Evolutionary conservation across 1,140 invertebrate genomes (phyloP), one percentile per base, ranked within the genome.

Genomic region (Melitaea cinxia): DNA sequence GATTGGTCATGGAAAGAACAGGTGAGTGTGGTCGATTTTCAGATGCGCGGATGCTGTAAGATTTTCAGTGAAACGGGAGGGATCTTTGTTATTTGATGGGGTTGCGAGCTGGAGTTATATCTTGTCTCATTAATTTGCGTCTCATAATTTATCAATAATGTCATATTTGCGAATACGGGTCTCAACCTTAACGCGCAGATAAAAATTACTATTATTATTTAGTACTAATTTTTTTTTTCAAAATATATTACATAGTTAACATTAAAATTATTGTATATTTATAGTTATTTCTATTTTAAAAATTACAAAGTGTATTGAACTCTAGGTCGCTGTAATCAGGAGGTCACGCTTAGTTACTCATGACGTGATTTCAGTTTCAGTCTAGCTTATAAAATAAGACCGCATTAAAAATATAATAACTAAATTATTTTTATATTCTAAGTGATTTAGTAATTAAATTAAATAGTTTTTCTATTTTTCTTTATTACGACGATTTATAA

Each of bases 1-100:
- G 83, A 93, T 94, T 74, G 94, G 94, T 83, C 93, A 93, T 83
- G 93, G 94, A 80, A 94, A 94, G 86, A 93, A 93, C 90, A 94
- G 94, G 94, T 94, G 64, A 75, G 75, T 66, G 5, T 24, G 42
- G 26, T 56, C 58, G 57, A 30, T 50, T 59, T 63, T 58, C 50
- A 54, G 67, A 69, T 69, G 67, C 67, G 67, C 47, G 67, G 67
- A 69, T 59, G 67, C 67, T 69, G 67, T 65, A 57, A 24, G 26
- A 47, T 47, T 59, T 69, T 69, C 61, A 69, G 67, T 49, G 17
- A 39, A 49, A 63, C 39, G 23, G 42, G 42, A 15, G 47, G 55
- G 55, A 65, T 28, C 47, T 58, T 58, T 53, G 55, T 58, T 42
- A 19, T 54, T n/a, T 33, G 63, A 37, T 26, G 49, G 47, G 62